A percentile compares a stretch with the other conserved stretches of the same genome.
phyloP scores from a whole-genome alignment of 2,113 vertebrate species.

The Bombycilla garrulus region DNA sequence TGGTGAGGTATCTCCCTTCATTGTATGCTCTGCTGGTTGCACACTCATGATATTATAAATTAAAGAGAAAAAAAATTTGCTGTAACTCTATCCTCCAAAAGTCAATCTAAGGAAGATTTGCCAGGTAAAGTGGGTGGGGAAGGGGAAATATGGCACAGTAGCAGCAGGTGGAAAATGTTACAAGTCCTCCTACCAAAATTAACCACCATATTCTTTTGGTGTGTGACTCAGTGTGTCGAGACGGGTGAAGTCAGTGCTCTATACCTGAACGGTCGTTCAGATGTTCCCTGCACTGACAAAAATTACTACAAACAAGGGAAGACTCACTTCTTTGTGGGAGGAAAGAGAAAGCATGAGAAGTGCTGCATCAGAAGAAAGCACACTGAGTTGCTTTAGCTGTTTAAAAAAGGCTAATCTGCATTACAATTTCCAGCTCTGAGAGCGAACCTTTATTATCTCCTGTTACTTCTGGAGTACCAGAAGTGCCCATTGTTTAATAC shows the following conservation, averaged over 20 bases:
- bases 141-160: conserved; percentile 54
- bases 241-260: conserved; percentile 12
- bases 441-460: neutral
- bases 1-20: neutral
- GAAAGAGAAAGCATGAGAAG: neutral
- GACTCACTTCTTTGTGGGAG: neutral
- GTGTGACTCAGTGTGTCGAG: conserved; percentile 48
- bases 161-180: conserved; percentile 65
- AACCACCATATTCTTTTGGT: conserved; percentile 50
- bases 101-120: conserved; percentile 24
- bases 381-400: neutral
- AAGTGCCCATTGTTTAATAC: neutral
- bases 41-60: neutral
- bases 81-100: conserved; percentile 13
- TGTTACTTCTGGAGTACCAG: neutral
- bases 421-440: neutral
- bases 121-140: conserved; percentile 50
- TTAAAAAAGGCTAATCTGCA: neutral
- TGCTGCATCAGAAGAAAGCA: neutral
- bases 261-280: conserved; percentile 16
- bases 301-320: conserved; percentile 33
- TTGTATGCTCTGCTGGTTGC: neutral
- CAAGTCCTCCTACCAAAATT: conserved; percentile 63
- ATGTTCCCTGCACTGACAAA: conserved; percentile 29
- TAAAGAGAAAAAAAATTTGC: neutral